Conservation (phyloP, 2,888 invertebrate genomes). For the Nineta flava region DNA sequence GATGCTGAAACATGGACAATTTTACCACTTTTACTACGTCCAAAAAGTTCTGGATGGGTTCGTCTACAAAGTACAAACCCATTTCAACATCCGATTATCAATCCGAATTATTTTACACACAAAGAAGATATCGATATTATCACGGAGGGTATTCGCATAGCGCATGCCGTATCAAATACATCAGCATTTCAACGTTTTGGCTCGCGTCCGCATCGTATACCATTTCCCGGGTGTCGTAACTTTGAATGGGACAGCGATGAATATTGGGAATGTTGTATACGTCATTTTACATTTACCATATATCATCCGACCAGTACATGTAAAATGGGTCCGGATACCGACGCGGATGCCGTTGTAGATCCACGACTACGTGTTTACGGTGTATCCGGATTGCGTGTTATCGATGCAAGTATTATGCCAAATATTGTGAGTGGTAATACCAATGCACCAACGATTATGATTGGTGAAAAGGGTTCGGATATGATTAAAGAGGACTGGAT, state of each 20-base stretch:
- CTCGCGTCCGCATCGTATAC: conserved; percentile 60
- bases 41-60: conserved; percentile 79
- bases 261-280: conserved; percentile 74
- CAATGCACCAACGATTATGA: conserved; percentile 80
- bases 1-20: conserved; percentile 74
- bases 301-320: conserved; percentile 76
- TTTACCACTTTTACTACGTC: conserved; percentile 62
- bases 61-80: conserved; percentile 68
- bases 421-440: conserved; percentile 79
- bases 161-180: conserved; percentile 62
- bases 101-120: conserved; percentile 84
- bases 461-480: conserved; percentile 78
- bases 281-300: conserved; percentile 65
- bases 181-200: conserved; percentile 67
- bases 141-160: conserved; percentile 72
- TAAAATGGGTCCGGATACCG: conserved; percentile 70
- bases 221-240: conserved; percentile 68
- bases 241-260: conserved; percentile 57
- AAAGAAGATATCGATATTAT: conserved; percentile 63
- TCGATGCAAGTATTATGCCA: conserved; percentile 81
- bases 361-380: conserved; percentile 62
- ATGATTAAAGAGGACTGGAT: conserved; percentile 77
- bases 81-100: conserved; percentile 64
- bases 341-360: conserved; percentile 66
- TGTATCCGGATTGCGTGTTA: conserved; percentile 57